Percentiles rank a stretch among this genome's conserved stretches.
phyloP scores from a whole-genome alignment of 1,140 invertebrate species.

The Solenopsis fugax region DNA sequence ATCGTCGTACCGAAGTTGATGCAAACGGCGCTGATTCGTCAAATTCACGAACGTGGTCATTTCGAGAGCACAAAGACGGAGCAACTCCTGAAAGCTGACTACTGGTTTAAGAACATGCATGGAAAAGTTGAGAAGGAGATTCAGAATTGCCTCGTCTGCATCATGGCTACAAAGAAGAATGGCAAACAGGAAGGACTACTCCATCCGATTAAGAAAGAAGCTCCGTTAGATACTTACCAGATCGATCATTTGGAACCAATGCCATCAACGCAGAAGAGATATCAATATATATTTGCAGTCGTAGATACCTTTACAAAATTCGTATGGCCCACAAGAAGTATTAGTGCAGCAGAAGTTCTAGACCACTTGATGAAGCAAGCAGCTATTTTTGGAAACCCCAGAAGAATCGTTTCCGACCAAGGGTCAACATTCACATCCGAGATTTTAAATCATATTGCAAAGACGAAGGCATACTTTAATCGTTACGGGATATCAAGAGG shows the following conservation, averaged over 20 bases:
- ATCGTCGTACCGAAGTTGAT: background rate
- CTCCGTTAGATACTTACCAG: slow-evolving; percentile 1
- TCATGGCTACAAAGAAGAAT: background rate
- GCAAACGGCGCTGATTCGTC: background rate
- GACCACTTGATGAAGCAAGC: background rate
- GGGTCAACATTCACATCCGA: slow-evolving; percentile 8
- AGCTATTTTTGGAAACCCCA: background rate
- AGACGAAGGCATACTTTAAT: background rate
- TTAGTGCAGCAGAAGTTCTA: background rate
- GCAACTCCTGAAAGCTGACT: slow-evolving; percentile 2
- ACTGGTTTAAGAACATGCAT: slow-evolving; percentile 4
- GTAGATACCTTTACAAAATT: slow-evolving; percentile 14
- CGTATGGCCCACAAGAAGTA: background rate
- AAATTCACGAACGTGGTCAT: background rate
- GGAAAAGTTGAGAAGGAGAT: background rate
- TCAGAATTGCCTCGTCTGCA: slow-evolving; percentile 5
- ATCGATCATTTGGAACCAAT: background rate
- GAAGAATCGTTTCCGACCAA: slow-evolving; percentile 9
- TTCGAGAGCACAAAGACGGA: background rate
- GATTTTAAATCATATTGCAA: slow-evolving; percentile 6
- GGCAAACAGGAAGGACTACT: slow-evolving; percentile 5
- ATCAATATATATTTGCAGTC: slow-evolving; percentile 3
- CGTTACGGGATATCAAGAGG: background rate
- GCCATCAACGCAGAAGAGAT: slow-evolving; percentile 3
- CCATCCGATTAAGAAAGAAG: background rate